Percentiles rank a stretch among this genome's conserved stretches.
These are phyloP conservation scores for Erpetoichthys calabaricus DNA, from an alignment of 2,797 vertebrate genomes.

Conservation along the genomic window DNA sequence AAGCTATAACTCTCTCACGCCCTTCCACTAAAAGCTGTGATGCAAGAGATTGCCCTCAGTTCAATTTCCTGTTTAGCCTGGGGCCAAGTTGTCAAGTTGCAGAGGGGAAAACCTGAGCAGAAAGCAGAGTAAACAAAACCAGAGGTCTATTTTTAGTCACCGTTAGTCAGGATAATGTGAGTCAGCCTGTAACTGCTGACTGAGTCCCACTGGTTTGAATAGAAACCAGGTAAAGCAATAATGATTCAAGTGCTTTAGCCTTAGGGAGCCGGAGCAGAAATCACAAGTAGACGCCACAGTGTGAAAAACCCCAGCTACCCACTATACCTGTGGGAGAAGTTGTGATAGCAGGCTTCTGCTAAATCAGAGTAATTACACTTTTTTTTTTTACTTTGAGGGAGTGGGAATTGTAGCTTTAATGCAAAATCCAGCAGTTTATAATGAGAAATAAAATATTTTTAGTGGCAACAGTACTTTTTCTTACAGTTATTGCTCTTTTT, in stretches of 20 bases:
- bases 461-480: too few species aligned
- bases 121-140: conserved; percentile 27
- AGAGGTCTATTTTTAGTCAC: conserved; percentile 28
- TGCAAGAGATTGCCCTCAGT: conserved; percentile 23
- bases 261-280: conserved; percentile 38
- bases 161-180: conserved; percentile 38
- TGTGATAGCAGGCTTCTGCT: conserved; percentile 24
- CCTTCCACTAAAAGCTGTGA: conserved; percentile 14
- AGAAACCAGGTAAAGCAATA: conserved; percentile 42
- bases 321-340: conserved; percentile 31
- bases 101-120: conserved; percentile 24
- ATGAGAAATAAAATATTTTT: too few species aligned
- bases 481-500: too few species aligned
- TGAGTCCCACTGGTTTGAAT: conserved; percentile 32
- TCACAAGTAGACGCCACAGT: conserved; percentile 28
- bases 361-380: conserved; percentile 30
- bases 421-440: background rate
- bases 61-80: conserved; percentile 34
- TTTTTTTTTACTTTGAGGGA: conserved; percentile 11
- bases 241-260: conserved; percentile 34
- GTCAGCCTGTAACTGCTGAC: conserved; percentile 38
- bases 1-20: conserved; percentile 16
- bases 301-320: conserved; percentile 18
- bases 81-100: conserved; percentile 34
- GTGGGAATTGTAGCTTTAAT: conserved; percentile 20